Evolutionary conservation across 1,140 invertebrate species (phyloP).

Genomic region (Caenorhabditis inopinata): DNA sequence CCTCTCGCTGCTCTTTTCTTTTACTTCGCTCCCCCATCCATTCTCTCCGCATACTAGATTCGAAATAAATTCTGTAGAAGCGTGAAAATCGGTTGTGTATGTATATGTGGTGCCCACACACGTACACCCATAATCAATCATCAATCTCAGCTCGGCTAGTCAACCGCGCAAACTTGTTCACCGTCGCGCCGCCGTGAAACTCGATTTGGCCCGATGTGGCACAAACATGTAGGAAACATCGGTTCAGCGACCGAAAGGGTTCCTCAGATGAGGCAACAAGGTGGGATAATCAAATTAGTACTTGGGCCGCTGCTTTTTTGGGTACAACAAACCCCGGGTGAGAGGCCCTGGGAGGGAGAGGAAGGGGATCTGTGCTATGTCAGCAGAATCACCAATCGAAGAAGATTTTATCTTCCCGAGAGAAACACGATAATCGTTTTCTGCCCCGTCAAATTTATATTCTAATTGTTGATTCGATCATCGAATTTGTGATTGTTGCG

Average conservation of each 20-base stretch:
- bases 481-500: conserved; percentile 30
- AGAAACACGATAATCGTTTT: conserved; percentile 30
- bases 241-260: conserved; percentile 5
- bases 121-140: neutral
- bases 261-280: neutral
- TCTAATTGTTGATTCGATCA: conserved; percentile 34
- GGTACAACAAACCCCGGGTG: neutral
- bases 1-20: neutral
- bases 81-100: neutral
- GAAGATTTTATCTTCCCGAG: conserved; percentile 1
- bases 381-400: neutral
- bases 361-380: neutral
- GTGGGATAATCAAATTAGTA: conserved; percentile 32
- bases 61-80: conserved; percentile 17
- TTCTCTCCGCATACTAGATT: too few species aligned
- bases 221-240: neutral
- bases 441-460: conserved; percentile 34
- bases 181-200: neutral
- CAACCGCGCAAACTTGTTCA: conserved; percentile 22
- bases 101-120: too few species aligned
- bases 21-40: neutral
- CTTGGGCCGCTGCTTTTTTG: neutral
- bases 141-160: conserved; percentile 2
- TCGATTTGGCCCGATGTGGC: neutral
- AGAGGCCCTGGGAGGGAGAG: too few species aligned